A percentile compares a stretch with the other conserved stretches of the same genome.
Evolutionary conservation across 2,888 invertebrate genomes (phyloP).

Genomic region (Gnatocerus cornutus): DNA sequence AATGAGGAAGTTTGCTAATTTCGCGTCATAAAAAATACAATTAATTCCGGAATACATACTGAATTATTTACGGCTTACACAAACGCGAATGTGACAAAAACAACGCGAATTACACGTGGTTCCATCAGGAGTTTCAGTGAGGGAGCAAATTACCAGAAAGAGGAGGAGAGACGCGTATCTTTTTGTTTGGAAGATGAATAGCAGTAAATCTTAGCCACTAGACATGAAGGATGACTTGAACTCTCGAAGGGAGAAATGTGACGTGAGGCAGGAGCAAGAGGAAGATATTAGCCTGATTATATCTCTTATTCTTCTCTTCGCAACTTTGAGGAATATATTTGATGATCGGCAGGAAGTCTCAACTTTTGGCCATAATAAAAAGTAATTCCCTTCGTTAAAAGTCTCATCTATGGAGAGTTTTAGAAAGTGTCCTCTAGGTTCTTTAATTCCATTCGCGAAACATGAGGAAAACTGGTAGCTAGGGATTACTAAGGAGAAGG

Average conservation of each 20-base stretch:
- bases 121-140: constrained; percentile 55
- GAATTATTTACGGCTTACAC: constrained; percentile 50
- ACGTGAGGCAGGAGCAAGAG: constrained; percentile 55
- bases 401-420: constrained; percentile 21
- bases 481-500: constrained; percentile 38
- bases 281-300: constrained; percentile 63
- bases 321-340: constrained; percentile 50
- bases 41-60: neutral
- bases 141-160: constrained; percentile 62
- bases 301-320: constrained; percentile 59
- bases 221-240: constrained; percentile 66
- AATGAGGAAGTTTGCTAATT: too few species aligned
- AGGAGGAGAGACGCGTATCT: constrained; percentile 57
- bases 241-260: constrained; percentile 58
- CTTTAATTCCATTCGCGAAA: constrained; percentile 32
- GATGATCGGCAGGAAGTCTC: constrained; percentile 46
- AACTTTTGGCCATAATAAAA: neutral
- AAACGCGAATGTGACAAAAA: constrained; percentile 53
- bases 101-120: constrained; percentile 55
- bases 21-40: constrained; percentile 5
- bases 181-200: constrained; percentile 66
- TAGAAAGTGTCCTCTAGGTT: constrained; percentile 9
- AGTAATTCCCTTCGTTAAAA: too few species aligned
- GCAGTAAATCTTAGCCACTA: constrained; percentile 66
- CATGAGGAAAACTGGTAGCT: constrained; percentile 36